Evolutionary conservation across 1,140 invertebrate species (phyloP).

Genomic region (Babylonia areolata): DNA sequence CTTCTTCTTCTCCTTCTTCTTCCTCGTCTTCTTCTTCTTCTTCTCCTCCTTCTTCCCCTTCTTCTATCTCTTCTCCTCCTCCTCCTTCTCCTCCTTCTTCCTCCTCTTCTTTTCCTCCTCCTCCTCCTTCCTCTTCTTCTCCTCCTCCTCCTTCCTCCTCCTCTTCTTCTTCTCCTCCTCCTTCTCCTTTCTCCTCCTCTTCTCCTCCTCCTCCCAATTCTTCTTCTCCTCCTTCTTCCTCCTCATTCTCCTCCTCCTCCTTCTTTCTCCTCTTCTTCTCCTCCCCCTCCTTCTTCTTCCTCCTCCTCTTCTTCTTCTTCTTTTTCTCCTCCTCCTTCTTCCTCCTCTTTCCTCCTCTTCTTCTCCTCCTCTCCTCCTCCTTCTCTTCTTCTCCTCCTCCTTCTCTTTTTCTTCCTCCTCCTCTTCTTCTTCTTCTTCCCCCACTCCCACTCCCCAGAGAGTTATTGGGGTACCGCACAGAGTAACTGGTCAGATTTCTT

Average conservation of each 20-base stretch:
- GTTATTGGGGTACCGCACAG: no score
- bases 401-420: constrained; percentile 15
- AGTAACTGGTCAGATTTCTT: no score
- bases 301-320: neutral
- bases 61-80: constrained; percentile 34
- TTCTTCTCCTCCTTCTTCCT: no score
- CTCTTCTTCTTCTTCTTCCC: constrained; percentile 26
- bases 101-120: neutral
- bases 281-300: constrained; percentile 10
- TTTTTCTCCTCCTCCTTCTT: neutral
- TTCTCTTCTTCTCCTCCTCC: constrained; percentile 13
- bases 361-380: constrained; percentile 20
- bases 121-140: neutral
- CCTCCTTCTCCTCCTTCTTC: constrained; percentile 9
- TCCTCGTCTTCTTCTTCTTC: no score
- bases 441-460: no score
- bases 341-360: neutral
- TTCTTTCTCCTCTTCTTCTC: constrained; percentile 21
- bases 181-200: neutral
- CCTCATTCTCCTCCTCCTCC: no score
- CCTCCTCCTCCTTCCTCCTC: constrained; percentile 5
- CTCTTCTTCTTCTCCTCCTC: constrained; percentile 3
- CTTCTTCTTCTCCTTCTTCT: constrained; percentile 24
- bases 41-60: no score
- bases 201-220: no score